These are phyloP conservation scores for Macrotus californicus DNA, from an alignment of 2,113 vertebrate genomes.

Conservation along the genomic window DNA sequence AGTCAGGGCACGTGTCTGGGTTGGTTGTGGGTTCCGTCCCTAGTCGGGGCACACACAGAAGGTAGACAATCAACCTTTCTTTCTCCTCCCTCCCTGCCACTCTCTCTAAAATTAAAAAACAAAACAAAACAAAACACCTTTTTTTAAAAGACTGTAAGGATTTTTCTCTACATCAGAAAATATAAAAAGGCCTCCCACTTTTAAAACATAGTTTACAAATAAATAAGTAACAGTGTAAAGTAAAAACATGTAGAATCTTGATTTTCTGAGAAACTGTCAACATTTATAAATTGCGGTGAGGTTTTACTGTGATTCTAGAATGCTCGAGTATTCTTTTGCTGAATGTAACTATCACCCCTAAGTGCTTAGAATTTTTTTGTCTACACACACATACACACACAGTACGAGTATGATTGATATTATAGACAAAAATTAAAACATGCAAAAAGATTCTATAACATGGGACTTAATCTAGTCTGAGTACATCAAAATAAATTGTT, in stretches of 20 bases:
- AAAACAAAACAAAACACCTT: too few relatives aligned
- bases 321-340: neutral
- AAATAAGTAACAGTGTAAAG: neutral
- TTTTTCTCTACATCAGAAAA: constrained; percentile 8
- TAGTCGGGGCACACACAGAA: too few relatives aligned
- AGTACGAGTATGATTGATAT: neutral
- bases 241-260: neutral
- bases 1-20: too few relatives aligned
- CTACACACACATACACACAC: neutral
- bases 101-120: too few relatives aligned
- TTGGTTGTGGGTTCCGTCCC: too few relatives aligned
- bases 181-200: neutral
- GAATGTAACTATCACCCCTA: neutral
- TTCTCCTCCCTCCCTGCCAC: too few relatives aligned
- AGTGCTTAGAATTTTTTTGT: neutral
- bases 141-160: neutral
- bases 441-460: neutral
- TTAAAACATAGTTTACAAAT: neutral
- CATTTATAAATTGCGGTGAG: neutral
- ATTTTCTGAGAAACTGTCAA: neutral
- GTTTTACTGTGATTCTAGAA: neutral
- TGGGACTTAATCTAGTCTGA: neutral
- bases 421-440: neutral
- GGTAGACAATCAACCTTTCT: too few relatives aligned
- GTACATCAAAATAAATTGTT: constrained; percentile 6